These are phyloP conservation scores for Cryptotis parvus DNA, from an alignment of 2,113 vertebrate species.

Conservation along the genomic window DNA sequence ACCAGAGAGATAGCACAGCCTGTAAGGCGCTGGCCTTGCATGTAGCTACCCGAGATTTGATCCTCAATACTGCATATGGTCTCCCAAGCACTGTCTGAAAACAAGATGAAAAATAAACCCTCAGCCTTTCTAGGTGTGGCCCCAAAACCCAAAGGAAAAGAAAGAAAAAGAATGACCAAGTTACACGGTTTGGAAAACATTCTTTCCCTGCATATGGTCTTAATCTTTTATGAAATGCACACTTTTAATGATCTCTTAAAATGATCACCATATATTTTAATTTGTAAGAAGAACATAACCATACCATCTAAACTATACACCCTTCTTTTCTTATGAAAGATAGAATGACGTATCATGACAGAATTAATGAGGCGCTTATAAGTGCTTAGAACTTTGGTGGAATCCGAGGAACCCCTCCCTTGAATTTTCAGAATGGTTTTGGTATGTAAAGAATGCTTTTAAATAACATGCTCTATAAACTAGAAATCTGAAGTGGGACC, in stretches of 20 bases:
- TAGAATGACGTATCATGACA: not conserved
- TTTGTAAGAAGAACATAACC: not conserved
- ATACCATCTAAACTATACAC: not conserved
- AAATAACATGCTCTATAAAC: not conserved
- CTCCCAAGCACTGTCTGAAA: no score
- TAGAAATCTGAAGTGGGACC: not conserved
- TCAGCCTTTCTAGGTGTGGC: no score
- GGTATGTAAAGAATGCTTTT: not conserved
- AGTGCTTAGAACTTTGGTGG: not conserved
- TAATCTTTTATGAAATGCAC: not conserved
- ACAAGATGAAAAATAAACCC: no score
- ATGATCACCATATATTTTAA: not conserved
- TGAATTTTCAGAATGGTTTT: not conserved
- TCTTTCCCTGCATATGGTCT: not conserved
- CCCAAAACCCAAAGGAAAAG: no score
- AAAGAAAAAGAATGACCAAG: no score
- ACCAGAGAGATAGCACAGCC: not conserved
- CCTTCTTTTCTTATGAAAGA: not conserved
- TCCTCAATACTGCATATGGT: no score
- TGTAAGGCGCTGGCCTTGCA: no score
- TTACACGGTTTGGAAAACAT: not conserved
- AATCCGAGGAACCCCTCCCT: not conserved
- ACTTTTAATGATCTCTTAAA: slow-evolving; percentile 14
- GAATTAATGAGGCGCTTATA: not conserved
- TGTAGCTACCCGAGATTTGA: no score